phyloP scores from a whole-genome alignment of 2,888 invertebrate species.

The Strigamia maritima region DNA sequence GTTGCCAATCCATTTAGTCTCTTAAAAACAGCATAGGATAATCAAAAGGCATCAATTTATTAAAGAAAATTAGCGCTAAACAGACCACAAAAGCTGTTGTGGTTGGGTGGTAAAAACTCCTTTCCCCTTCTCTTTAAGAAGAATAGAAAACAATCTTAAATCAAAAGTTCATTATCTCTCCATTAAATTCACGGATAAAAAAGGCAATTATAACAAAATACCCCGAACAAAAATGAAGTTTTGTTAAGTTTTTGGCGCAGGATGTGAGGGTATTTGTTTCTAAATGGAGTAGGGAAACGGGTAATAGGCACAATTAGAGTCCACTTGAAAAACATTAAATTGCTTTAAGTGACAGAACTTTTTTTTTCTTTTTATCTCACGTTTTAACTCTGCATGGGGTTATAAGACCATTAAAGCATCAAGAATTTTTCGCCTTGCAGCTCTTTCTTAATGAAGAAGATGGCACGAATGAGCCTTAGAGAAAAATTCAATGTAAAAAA shows the following conservation, averaged over 20 bases:
- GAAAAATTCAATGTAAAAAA: background rate
- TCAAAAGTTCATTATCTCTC: background rate
- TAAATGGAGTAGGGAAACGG: background rate
- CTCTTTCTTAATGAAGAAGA: background rate
- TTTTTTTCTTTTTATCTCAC: background rate
- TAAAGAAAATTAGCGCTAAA: conserved; percentile 18
- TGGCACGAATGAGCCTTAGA: background rate
- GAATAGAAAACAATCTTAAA: background rate
- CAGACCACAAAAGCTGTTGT: conserved; percentile 6
- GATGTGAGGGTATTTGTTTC: background rate
- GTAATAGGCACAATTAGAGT: conserved; percentile 11
- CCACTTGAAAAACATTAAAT: conserved; percentile 25
- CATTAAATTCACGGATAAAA: background rate
- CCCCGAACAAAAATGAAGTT: background rate
- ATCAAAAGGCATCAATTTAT: conserved; percentile 25
- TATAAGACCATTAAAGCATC: conserved; percentile 15
- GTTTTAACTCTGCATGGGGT: background rate
- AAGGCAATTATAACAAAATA: background rate
- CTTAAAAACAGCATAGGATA: conserved; percentile 8
- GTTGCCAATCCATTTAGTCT: conserved; percentile 23
- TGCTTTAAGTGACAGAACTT: conserved; percentile 13
- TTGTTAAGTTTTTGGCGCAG: background rate
- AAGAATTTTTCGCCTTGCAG: conserved; percentile 24
- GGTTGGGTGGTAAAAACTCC: background rate
- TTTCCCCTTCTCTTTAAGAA: background rate